A percentile compares a stretch with the other conserved stretches of the same genome.
These are phyloP conservation scores for Halcyon chelicuti DNA, from an alignment of 2,797 vertebrate genomes.

Conservation along the genomic window DNA sequence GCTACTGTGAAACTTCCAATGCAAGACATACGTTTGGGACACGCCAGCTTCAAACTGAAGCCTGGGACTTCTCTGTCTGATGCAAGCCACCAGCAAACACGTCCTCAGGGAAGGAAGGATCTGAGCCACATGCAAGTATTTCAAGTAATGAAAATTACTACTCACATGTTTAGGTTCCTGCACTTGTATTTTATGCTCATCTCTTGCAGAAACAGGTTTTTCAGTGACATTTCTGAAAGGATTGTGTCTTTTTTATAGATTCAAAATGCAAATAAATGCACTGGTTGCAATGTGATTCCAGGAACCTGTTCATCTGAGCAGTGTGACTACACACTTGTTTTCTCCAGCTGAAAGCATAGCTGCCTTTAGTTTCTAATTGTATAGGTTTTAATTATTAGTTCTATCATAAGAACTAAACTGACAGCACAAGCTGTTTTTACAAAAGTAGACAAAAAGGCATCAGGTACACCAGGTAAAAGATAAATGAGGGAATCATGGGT, in stretches of 20 bases:
- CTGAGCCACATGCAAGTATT: not conserved
- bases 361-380: slow-evolving; percentile 11
- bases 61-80: not conserved
- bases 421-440: slow-evolving; percentile 8
- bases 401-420: slow-evolving; percentile 29
- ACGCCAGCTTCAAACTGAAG: not conserved
- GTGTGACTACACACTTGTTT: not conserved
- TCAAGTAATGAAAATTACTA: not conserved
- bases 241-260: not conserved
- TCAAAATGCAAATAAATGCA: slow-evolving; percentile 18
- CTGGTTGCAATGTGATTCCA: not conserved
- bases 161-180: not conserved
- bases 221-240: not conserved
- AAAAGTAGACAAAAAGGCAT: not conserved
- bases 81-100: not conserved
- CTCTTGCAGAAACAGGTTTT: not conserved
- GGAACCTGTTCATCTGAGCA: not conserved
- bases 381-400: not conserved
- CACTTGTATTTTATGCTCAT: not conserved
- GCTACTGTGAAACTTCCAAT: not conserved
- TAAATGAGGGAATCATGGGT: not conserved
- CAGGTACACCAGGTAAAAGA: not conserved
- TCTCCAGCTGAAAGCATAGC: not conserved
- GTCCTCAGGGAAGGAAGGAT: not conserved
- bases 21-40: not conserved